phyloP scores from a whole-genome alignment of 2,797 vertebrate genomes.

The Picus viridis region DNA sequence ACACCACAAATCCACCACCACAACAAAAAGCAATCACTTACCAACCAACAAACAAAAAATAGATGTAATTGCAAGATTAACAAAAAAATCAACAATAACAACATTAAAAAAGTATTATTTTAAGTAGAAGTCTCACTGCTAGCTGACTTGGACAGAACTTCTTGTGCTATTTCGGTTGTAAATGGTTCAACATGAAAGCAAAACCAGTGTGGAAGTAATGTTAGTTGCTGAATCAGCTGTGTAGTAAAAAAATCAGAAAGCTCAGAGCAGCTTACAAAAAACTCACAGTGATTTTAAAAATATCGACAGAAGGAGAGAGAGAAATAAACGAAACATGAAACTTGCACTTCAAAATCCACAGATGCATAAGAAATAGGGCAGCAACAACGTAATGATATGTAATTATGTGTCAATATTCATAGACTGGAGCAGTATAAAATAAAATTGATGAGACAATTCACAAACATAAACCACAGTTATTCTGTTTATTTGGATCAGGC shows the following conservation, averaged over 20 bases:
- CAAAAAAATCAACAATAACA: background rate
- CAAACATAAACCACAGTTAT: background rate
- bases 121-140: background rate
- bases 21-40: no score
- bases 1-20: no score
- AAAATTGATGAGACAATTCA: constrained; percentile 18
- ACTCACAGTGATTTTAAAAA: background rate
- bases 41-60: background rate
- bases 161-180: background rate
- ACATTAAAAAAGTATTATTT: background rate
- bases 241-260: background rate
- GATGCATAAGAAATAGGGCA: background rate
- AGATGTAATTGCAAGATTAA: background rate
- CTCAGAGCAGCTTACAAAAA: background rate
- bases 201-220: background rate
- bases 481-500: background rate
- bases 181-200: background rate
- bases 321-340: constrained; percentile 20
- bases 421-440: background rate
- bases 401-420: constrained; percentile 22
- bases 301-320: background rate
- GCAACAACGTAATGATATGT: background rate
- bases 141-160: background rate
- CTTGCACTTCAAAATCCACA: constrained; percentile 30
- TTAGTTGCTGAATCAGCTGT: constrained; percentile 7